A percentile compares a stretch with the other conserved stretches of the same genome.
These are phyloP conservation scores for Acanthosepion esculentum DNA, from an alignment of 2,888 invertebrate genomes.

Conservation along the genomic window DNA sequence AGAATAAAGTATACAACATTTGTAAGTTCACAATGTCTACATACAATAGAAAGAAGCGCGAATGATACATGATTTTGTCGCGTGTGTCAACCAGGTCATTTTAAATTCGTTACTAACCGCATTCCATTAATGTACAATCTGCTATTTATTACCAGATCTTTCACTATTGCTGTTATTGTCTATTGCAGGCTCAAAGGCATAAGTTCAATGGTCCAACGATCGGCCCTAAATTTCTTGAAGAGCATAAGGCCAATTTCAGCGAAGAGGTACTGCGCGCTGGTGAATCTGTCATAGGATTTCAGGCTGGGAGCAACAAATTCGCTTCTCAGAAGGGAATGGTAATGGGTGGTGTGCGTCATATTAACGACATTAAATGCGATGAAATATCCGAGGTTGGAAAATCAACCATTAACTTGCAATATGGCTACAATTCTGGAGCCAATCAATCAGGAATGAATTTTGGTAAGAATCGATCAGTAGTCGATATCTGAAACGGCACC, in stretches of 20 bases:
- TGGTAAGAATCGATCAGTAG: conserved; percentile 34
- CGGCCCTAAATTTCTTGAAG: conserved; percentile 61
- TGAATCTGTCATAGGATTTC: conserved; percentile 56
- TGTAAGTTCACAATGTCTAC: no score
- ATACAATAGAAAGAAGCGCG: no score
- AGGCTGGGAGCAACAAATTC: conserved; percentile 63
- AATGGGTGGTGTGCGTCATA: conserved; percentile 66
- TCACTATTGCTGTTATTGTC: conserved; percentile 4
- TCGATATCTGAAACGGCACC: neutral
- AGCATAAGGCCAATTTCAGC: conserved; percentile 57
- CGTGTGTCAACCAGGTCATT: no score
- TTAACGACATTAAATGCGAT: conserved; percentile 63
- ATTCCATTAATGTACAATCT: no score
- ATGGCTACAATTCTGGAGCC: conserved; percentile 62
- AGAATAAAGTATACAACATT: no score
- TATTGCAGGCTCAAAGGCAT: conserved; percentile 59
- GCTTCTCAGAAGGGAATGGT: conserved; percentile 64
- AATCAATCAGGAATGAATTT: conserved; percentile 39
- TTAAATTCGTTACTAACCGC: no score
- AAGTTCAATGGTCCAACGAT: conserved; percentile 59
- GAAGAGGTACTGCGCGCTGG: conserved; percentile 57
- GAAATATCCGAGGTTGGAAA: conserved; percentile 52
- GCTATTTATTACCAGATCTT: neutral
- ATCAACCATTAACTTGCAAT: conserved; percentile 60
- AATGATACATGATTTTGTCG: no score